Evolutionary conservation across 2,888 invertebrate genomes (phyloP).

Genomic region (Serrognathus titanus): DNA sequence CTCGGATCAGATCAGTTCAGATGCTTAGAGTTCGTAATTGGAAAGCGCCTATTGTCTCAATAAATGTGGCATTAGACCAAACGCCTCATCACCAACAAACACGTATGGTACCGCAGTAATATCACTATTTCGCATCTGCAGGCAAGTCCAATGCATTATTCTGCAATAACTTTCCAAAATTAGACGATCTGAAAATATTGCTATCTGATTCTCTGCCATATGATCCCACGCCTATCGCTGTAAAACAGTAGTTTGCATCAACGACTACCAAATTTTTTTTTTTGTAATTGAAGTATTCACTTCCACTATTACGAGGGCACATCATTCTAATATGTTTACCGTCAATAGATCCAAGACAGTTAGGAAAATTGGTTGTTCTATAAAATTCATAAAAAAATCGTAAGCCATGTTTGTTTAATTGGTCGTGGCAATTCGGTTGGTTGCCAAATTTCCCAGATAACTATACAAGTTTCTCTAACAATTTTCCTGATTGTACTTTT

Average conservation of each 20-base stretch:
- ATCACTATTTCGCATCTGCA: neutral
- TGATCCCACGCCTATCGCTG: constrained; percentile 30
- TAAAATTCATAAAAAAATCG: too few relatives aligned
- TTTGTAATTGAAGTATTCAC: constrained; percentile 32
- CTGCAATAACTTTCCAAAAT: constrained; percentile 7
- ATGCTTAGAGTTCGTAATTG: too few relatives aligned
- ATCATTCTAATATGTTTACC: constrained; percentile 34
- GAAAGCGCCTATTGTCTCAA: too few relatives aligned
- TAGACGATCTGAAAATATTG: constrained; percentile 28
- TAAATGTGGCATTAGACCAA: constrained; percentile 12
- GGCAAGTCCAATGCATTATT: neutral
- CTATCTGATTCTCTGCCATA: constrained; percentile 31
- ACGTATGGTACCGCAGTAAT: constrained; percentile 20
- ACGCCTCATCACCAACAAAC: constrained; percentile 27
- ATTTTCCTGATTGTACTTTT: too few relatives aligned
- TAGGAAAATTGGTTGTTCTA: constrained; percentile 27
- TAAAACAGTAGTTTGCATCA: constrained; percentile 29
- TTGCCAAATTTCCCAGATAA: too few relatives aligned
- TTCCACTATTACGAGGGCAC: constrained; percentile 29
- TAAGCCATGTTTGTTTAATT: too few relatives aligned
- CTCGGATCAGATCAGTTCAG: too few relatives aligned
- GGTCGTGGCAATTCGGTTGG: too few relatives aligned
- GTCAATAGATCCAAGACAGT: constrained; percentile 28
- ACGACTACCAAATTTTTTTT: constrained; percentile 27
- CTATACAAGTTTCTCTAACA: too few relatives aligned